A percentile compares a stretch with the other conserved stretches of the same genome.
Conservation (phyloP, 2,797 vertebrate species). For the Botia almorhae region DNA sequence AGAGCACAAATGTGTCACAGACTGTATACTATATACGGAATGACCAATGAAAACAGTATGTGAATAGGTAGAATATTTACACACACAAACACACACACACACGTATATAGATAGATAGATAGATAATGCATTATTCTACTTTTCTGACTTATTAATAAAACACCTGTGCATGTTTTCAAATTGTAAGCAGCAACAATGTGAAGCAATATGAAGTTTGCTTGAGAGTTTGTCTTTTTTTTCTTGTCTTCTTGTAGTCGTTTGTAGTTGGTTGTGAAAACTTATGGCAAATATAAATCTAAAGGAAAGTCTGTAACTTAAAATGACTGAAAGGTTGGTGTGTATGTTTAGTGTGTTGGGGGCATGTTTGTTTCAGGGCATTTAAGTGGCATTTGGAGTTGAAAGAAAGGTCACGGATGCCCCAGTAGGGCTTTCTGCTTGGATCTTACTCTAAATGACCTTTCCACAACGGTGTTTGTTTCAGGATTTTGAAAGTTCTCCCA, state of each 20-base stretch:
- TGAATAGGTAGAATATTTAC: not conserved
- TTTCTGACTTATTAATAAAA: too few species aligned
- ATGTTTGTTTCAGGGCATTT: conserved; percentile 47
- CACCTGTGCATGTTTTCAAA: too few species aligned
- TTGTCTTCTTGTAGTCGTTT: not conserved
- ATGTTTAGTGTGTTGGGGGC: conserved; percentile 10
- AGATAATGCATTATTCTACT: not conserved
- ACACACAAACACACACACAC: too few species aligned
- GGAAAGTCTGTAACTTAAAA: not conserved
- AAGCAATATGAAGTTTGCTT: not conserved
- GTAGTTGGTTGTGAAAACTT: not conserved
- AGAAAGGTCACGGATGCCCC: conserved; percentile 63
- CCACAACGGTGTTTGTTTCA: conserved; percentile 42
- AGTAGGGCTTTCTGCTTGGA: conserved; percentile 56
- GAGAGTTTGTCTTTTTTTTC: not conserved
- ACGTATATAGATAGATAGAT: not conserved
- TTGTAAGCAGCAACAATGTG: not conserved
- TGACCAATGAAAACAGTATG: not conserved
- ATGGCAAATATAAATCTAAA: not conserved
- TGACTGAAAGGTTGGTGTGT: conserved; percentile 1
- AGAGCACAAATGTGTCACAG: not conserved
- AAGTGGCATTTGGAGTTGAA: conserved; percentile 65
- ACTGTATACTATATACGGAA: not conserved
- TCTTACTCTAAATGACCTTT: conserved; percentile 62
- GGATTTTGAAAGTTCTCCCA: conserved; percentile 47